phyloP scores from a whole-genome alignment of 2,113 vertebrate species.

The Glareola pratincola region DNA sequence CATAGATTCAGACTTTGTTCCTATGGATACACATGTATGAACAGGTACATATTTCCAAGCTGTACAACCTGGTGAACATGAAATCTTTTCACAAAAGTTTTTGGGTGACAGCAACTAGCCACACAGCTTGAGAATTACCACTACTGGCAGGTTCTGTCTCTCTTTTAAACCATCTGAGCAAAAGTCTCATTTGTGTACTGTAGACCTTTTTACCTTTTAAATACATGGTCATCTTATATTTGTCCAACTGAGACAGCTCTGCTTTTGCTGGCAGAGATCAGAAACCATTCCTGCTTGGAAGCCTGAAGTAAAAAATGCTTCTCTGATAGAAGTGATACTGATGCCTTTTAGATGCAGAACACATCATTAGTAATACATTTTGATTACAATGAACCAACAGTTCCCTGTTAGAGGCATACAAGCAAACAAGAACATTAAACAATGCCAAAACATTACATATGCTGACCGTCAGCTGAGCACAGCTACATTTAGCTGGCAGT shows the following conservation, averaged over 20 bases:
- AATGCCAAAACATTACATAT: slow-evolving; percentile 45
- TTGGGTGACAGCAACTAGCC: neutral
- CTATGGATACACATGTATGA: neutral
- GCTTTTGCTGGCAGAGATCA: neutral
- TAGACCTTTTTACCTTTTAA: neutral
- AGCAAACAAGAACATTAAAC: slow-evolving; percentile 14
- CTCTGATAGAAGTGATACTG: neutral
- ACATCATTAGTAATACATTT: neutral
- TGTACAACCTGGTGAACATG: neutral
- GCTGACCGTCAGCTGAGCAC: slow-evolving; percentile 17
- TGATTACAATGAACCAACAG: slow-evolving; percentile 37
- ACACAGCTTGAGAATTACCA: neutral
- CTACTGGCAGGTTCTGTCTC: neutral
- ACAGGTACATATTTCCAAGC: neutral
- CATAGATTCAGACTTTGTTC: neutral
- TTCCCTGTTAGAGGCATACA: slow-evolving; percentile 1
- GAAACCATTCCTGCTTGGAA: neutral
- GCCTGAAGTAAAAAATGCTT: neutral
- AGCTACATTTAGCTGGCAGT: neutral
- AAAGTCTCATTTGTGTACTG: neutral
- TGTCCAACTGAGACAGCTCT: neutral
- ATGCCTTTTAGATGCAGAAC: slow-evolving; percentile 14
- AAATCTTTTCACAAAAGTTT: neutral
- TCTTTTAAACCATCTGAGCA: neutral
- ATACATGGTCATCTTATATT: neutral